Percentiles rank a stretch among this genome's conserved stretches.
Conservation (phyloP, 2,888 invertebrate species). For the Galerucella calmariensis region DNA sequence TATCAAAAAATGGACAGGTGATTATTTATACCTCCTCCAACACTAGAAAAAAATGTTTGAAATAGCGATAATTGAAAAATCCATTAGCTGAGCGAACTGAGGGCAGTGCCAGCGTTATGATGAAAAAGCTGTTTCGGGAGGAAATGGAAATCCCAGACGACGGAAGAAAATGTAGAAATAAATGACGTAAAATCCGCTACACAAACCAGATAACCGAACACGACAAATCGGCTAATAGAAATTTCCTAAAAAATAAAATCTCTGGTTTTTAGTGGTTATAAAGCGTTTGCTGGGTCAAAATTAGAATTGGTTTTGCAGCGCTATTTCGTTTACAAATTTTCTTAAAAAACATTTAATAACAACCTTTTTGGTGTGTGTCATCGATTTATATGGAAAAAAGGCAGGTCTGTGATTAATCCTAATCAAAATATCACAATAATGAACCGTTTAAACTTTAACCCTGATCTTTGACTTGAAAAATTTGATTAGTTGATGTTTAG, state of each 20-base stretch:
- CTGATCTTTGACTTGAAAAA: too few relatives aligned
- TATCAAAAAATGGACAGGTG: slow-evolving; percentile 19
- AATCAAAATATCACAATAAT: too few relatives aligned
- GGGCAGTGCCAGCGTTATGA: slow-evolving; percentile 31
- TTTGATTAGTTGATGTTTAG: too few relatives aligned
- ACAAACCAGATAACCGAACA: slow-evolving; percentile 52
- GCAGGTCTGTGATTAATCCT: too few relatives aligned
- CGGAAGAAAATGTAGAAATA: slow-evolving; percentile 58
- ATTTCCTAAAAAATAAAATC: slow-evolving; percentile 58
- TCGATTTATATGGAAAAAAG: too few relatives aligned
- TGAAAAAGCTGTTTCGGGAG: slow-evolving; percentile 51
- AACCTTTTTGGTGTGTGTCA: too few relatives aligned
- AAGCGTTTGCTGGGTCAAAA: background rate
- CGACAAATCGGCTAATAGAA: slow-evolving; percentile 59
- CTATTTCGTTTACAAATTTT: background rate
- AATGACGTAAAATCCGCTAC: slow-evolving; percentile 53
- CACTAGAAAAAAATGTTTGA: slow-evolving; percentile 26
- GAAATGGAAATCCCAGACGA: slow-evolving; percentile 55
- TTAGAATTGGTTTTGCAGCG: background rate
- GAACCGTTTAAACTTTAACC: too few relatives aligned
- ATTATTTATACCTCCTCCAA: slow-evolving; percentile 2
- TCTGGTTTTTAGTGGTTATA: slow-evolving; percentile 38
- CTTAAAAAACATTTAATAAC: too few relatives aligned
- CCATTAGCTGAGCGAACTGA: slow-evolving; percentile 44
- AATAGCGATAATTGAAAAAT: slow-evolving; percentile 48